Base-by-base conservation (phyloP, 2,113 vertebrate genomes). In the Brachirus orientalis region DNA sequence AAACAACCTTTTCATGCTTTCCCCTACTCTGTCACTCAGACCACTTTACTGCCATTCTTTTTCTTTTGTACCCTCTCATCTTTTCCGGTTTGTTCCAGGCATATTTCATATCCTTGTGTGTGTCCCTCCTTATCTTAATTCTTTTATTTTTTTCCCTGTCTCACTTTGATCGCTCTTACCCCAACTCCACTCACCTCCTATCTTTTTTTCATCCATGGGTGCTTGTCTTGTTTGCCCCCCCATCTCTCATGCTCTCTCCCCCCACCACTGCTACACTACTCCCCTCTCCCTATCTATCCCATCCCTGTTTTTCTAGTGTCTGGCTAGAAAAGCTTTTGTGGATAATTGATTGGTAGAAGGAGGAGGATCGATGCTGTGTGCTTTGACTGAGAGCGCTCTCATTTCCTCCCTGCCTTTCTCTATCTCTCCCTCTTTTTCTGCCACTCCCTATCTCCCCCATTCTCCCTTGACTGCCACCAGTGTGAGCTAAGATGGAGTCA, bases 291-390 rank as follows among this genome's bases (percentile, higher is more conserved):
- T 83, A 72, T 82, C 82, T 60, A 44, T 77, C 57, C 74, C 62
- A 66, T 79, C 78, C 80, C 69, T 82, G 82, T 79, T 83, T 87
- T 86, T 68, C 76, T 69, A 60, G 82, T 75, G 84, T 87, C 87
- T 86, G 79, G 58, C 82, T 84, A 63, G 83, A 88, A 92, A 89
- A 89, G 90, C 91, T 89, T 92, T 93, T 93, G 90, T 90, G 86
- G 90, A 81, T 90, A 91, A 92, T 93, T 91, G 90, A 90, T 91
- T 89, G 81, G 82, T 69, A 77, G 87, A 79, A 85, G 80, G 81
- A 86, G 84, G 28, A 69, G 80, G 82, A 92, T 93, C 91, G 80
- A 92, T 93, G 86, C 71, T 22, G 75, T 88, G 85, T 84, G 88
- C 83, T 77, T 80, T 72, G 77, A 88, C 83, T 82, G 82, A 86